phyloP scores from a whole-genome alignment of 2,797 vertebrate species.

The Stomatorhinus walkeri region DNA sequence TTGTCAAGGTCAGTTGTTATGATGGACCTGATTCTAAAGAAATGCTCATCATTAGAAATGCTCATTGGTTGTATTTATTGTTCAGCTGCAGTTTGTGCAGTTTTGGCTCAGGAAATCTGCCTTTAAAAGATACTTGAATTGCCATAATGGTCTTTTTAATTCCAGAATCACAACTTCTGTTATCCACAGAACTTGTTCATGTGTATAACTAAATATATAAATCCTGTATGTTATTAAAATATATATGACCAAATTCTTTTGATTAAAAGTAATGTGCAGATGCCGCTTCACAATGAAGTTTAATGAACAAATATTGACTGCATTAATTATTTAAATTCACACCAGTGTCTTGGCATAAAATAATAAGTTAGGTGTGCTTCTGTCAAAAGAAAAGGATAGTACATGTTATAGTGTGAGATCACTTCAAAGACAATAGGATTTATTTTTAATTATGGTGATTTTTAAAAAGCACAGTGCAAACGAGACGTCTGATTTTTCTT shows the following conservation, averaged over 20 bases:
- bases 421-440: background rate
- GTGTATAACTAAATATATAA: background rate
- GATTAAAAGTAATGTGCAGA: background rate
- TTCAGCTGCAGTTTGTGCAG: background rate
- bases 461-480: background rate
- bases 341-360: background rate
- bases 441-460: background rate
- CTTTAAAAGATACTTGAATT: background rate
- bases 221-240: background rate
- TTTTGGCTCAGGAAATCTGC: background rate
- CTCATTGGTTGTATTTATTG: background rate
- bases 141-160: background rate
- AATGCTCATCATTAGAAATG: background rate
- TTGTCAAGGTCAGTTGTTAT: slow-evolving; percentile 72
- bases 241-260: background rate
- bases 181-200: background rate
- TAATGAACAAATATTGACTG: background rate
- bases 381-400: background rate
- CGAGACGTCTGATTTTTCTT: background rate
- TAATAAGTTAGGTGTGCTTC: background rate
- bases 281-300: background rate
- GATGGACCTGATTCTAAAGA: background rate
- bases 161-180: background rate
- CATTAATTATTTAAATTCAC: background rate
- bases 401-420: background rate